Evolutionary conservation across 2,797 vertebrate species (phyloP).

Genomic region (Amblyopsis hoosieri): DNA sequence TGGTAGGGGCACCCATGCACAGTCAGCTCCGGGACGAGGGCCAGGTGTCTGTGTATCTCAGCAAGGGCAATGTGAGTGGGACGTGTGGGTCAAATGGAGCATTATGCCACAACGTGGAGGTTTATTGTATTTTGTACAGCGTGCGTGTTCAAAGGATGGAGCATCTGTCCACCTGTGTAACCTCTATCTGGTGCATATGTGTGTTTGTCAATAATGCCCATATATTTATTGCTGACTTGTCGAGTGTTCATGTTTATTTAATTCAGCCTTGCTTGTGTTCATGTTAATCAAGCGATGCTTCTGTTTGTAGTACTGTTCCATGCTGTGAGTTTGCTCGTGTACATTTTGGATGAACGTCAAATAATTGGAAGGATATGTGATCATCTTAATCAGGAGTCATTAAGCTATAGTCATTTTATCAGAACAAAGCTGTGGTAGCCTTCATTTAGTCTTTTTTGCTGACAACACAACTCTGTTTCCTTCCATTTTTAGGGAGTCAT

Average conservation of each 20-base stretch:
- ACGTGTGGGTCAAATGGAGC: conserved; percentile 30
- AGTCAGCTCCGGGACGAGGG: conserved; percentile 96
- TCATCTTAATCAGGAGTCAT: neutral
- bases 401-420: conserved; percentile 17
- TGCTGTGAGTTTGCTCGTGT: conserved; percentile 14
- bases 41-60: conserved; percentile 95
- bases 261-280: conserved; percentile 32
- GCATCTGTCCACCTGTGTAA: conserved; percentile 1
- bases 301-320: conserved; percentile 33
- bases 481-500: conserved; percentile 85
- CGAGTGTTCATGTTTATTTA: conserved; percentile 27
- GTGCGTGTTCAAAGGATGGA: neutral
- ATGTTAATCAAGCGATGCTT: conserved; percentile 1
- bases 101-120: conserved; percentile 15
- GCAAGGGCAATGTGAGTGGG: conserved; percentile 95
- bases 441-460: conserved; percentile 9
- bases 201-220: neutral
- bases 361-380: neutral
- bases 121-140: conserved; percentile 20
- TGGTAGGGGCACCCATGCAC: conserved; percentile 98
- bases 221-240: conserved; percentile 9
- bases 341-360: conserved; percentile 24
- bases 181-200: conserved; percentile 3
- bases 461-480: conserved; percentile 36
- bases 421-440: conserved; percentile 7